Base-by-base conservation (phyloP, 1,140 invertebrate species). In the Tetramorium simillimum region DNA sequence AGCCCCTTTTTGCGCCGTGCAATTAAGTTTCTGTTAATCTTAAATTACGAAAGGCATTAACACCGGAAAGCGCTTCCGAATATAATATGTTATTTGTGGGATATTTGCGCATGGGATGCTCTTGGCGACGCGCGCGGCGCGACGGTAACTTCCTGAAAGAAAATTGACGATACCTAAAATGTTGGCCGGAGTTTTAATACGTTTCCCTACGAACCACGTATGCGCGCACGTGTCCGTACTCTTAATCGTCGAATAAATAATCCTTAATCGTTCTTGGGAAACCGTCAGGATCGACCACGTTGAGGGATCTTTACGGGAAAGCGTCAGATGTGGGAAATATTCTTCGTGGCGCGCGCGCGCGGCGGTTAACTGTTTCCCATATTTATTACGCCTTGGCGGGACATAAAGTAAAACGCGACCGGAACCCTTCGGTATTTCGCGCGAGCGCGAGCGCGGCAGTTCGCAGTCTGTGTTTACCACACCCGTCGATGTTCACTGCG, bases 201-300 rank as follows among this genome's bases (percentile, higher is more conserved):
- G 14, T 75, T 12, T n/a, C 37, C 2, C 5, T 6, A 37, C 14
- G 18, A 80, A 43, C 18, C 56, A 46, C 16, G 33, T 21, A 21
- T 24, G 18, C n/a, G n/a, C 37, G 65, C 62, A 16, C 10, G 24
- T 33, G 7, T 5, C 43, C 10, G 28, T 53, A 65, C 24, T 40
- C 28, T 16, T 87, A 86, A 86, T 69, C 46, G 53, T 2, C 16
- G 12, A 21, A 88, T 90, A 90, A 90, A 91, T 86, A 86, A 86
- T 46, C 12, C 49, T 84, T 76, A 75, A 88, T 85, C 75, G 78
- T 10, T 21, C 0, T 69, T 76, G 75, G 85, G 86, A 90, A 86
- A 90, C 37, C n/a, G 33, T 46, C 65, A 9, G 21, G 21, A 28
- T 67, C 56, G 24, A 51, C 21, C 46, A 12, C 51, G 16, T 43